Conservation (phyloP, 2,797 vertebrate genomes). For the Adelosebastes latens region DNA sequence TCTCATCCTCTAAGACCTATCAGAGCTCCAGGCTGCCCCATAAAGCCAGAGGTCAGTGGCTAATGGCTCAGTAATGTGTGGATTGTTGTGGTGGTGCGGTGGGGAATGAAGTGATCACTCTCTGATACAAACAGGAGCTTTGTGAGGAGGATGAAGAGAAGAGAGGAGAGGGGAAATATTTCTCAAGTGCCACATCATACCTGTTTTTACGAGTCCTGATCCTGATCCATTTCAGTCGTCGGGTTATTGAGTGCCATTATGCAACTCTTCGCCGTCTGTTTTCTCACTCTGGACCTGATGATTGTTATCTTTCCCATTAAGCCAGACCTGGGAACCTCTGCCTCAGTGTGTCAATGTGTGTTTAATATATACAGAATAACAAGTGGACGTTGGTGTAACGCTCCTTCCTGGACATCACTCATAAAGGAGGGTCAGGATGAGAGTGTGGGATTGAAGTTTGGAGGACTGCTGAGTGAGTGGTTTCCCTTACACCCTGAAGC, state of each 20-base stretch:
- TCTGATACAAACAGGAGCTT: constrained; percentile 53
- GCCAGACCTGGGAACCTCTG: constrained; percentile 7
- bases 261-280: constrained; percentile 47
- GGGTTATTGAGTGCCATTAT: constrained; percentile 38
- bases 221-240: constrained; percentile 12
- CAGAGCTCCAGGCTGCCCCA: constrained; percentile 37
- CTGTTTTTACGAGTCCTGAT: constrained; percentile 23
- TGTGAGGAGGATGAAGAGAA: constrained; percentile 38
- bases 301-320: constrained; percentile 54
- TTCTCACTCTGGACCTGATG: constrained; percentile 29
- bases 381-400: constrained; percentile 26
- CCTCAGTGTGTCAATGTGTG: not conserved
- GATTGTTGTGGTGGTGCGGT: constrained; percentile 58
- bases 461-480: constrained; percentile 45
- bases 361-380: constrained; percentile 25
- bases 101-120: constrained; percentile 24
- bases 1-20: constrained; percentile 47
- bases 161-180: constrained; percentile 1
- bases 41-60: constrained; percentile 64
- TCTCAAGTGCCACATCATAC: constrained; percentile 15
- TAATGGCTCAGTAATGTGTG: constrained; percentile 74
- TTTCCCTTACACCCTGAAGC: constrained; percentile 51
- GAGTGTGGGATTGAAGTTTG: constrained; percentile 54
- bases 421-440: constrained; percentile 45
- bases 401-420: constrained; percentile 51